phyloP scores from a whole-genome alignment of 2,797 vertebrate species.

The Agapornis canus region DNA sequence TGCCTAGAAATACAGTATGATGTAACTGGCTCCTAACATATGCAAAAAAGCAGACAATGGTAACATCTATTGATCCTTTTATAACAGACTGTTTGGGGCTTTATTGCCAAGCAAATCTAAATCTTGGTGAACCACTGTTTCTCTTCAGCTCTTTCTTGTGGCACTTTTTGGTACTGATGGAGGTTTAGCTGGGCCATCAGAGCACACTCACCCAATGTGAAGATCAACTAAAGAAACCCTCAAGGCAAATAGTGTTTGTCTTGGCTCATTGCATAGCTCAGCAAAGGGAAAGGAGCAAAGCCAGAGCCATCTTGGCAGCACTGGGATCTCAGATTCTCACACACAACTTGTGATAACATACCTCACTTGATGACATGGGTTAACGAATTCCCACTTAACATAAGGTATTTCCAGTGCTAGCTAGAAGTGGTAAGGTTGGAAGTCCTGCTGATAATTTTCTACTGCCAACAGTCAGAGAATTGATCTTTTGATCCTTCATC shows the following conservation, averaged over 20 bases:
- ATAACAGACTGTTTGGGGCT: neutral
- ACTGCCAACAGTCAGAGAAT: neutral
- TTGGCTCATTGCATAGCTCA: neutral
- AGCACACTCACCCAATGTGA: neutral
- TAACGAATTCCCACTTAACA: neutral
- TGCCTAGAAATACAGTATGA: neutral
- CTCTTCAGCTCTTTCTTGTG: neutral
- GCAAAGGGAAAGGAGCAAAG: neutral
- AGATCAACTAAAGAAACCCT: neutral
- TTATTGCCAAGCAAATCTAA: neutral
- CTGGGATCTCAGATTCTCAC: neutral
- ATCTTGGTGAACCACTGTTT: neutral
- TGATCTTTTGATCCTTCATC: neutral
- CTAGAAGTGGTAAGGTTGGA: neutral
- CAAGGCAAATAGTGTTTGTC: neutral
- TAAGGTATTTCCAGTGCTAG: neutral
- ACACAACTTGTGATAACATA: neutral
- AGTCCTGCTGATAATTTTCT: neutral
- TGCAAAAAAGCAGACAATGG: neutral
- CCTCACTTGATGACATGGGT: neutral
- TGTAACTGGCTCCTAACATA: neutral
- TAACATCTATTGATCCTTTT: neutral
- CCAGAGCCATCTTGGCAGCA: neutral
- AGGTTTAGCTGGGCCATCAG: neutral
- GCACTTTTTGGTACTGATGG: neutral